These are phyloP conservation scores for Aphidius ervi DNA, from an alignment of 1,140 invertebrate species.

Conservation along the genomic window DNA sequence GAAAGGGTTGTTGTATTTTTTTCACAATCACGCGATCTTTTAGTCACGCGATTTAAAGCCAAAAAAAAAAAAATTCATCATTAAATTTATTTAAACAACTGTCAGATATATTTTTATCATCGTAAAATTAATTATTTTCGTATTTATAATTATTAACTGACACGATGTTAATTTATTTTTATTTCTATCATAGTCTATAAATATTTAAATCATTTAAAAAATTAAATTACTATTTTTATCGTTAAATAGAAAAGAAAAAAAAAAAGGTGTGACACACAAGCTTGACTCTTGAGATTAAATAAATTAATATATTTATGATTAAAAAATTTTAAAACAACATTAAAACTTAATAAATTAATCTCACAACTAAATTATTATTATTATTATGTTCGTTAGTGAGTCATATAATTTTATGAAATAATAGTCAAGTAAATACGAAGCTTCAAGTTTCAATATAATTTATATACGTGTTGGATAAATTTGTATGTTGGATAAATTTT, in stretches of 20 bases:
- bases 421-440: conserved; percentile 16
- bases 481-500: conserved; percentile 9
- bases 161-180: conserved; percentile 7
- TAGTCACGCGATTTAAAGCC: conserved; percentile 12
- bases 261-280: not conserved
- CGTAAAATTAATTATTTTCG: too few species aligned
- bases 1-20: conserved; percentile 7
- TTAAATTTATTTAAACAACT: too few species aligned
- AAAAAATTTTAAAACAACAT: too few species aligned
- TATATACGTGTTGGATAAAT: not conserved
- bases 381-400: conserved; percentile 9
- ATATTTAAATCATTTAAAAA: too few species aligned
- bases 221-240: too few species aligned
- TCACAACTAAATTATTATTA: too few species aligned
- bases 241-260: not conserved
- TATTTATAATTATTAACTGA: not conserved
- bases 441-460: too few species aligned
- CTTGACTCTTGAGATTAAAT: not conserved
- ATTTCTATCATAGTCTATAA: not conserved
- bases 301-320: too few species aligned
- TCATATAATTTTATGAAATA: conserved; percentile 18
- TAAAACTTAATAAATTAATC: too few species aligned
- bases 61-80: too few species aligned
- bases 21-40: conserved; percentile 17
- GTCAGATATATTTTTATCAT: too few species aligned